Conservation (phyloP, 2,888 invertebrate species). For the Drosophila neonasuta region DNA sequence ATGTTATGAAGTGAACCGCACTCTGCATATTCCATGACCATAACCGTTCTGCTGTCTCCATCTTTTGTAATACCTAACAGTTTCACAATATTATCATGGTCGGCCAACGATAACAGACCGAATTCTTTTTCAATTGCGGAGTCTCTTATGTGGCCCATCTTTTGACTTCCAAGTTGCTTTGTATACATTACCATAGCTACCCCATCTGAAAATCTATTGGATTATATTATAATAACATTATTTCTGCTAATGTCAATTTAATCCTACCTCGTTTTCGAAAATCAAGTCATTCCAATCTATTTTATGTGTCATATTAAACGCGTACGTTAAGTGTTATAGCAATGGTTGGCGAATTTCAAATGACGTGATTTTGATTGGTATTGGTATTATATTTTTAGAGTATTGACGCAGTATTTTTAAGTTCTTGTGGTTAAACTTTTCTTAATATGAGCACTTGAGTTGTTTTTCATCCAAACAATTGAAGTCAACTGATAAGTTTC, state of each 20-base stretch:
- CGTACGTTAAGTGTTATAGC: no score
- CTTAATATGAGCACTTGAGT: no score
- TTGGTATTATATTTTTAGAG: not conserved
- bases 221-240: not conserved
- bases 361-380: no score
- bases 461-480: no score
- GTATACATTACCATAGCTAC: conserved; percentile 10
- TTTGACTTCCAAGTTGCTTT: not conserved
- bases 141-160: not conserved
- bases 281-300: no score
- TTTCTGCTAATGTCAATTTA: no score
- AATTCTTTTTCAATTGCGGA: conserved; percentile 11
- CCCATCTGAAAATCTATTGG: not conserved
- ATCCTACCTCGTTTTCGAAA: no score
- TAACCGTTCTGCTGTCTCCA: not conserved
- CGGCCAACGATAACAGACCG: not conserved
- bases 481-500: no score
- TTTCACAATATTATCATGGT: conserved; percentile 15
- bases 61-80: not conserved
- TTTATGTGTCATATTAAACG: no score
- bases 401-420: no score
- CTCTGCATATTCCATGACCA: conserved; percentile 26
- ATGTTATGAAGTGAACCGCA: conserved; percentile 15
- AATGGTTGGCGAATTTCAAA: no score
- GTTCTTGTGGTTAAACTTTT: no score